phyloP scores from a whole-genome alignment of 2,888 invertebrate species.

The Andrena chrysosceles region DNA sequence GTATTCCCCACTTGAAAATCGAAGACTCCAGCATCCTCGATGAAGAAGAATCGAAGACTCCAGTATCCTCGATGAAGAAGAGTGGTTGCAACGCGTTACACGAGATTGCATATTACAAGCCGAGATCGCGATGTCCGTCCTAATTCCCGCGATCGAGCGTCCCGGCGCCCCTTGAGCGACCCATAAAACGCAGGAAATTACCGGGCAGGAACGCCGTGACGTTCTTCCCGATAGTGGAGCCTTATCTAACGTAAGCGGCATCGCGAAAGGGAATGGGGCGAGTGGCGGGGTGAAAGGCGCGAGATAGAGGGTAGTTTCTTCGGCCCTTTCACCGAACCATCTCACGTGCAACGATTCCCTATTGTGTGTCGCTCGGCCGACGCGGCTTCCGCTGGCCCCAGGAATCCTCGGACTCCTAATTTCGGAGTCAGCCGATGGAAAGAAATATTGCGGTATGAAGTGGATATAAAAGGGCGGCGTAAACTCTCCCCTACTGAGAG shows the following conservation, averaged over 20 bases:
- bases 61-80: background rate
- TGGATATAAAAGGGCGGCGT: slow-evolving; percentile 39
- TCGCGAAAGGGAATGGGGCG: slow-evolving; percentile 37
- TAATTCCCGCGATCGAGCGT: slow-evolving; percentile 81
- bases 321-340: slow-evolving; percentile 49
- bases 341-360: slow-evolving; percentile 58
- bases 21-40: background rate
- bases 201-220: slow-evolving; percentile 74
- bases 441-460: slow-evolving; percentile 38
- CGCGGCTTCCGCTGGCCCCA: slow-evolving; percentile 22
- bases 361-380: slow-evolving; percentile 41
- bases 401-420: slow-evolving; percentile 53
- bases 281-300: background rate
- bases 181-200: slow-evolving; percentile 84
- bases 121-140: slow-evolving; percentile 69
- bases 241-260: slow-evolving; percentile 69
- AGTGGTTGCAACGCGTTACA: background rate
- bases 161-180: slow-evolving; percentile 74
- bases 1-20: background rate
- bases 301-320: slow-evolving; percentile 62
- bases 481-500: background rate
- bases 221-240: slow-evolving; percentile 71
- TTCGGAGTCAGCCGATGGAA: slow-evolving; percentile 50
- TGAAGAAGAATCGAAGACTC: background rate
- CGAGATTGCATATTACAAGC: slow-evolving; percentile 43